Evolutionary conservation across 2,113 vertebrate species (phyloP).

Genomic region (Malurus melanocephalus): DNA sequence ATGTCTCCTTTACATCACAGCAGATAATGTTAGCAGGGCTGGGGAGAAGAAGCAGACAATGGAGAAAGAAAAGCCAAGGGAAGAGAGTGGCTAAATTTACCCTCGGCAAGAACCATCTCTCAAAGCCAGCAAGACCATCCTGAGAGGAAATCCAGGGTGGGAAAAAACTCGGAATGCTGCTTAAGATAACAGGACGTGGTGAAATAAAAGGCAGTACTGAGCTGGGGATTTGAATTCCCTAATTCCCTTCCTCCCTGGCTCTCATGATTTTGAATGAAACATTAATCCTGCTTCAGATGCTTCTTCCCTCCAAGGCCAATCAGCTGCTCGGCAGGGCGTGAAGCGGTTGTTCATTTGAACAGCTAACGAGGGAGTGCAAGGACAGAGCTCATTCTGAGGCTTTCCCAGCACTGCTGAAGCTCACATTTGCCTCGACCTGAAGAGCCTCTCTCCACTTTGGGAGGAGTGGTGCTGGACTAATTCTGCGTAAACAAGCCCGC

Average conservation of each 20-base stretch:
- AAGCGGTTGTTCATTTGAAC: constrained; percentile 44
- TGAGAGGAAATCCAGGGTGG: not conserved
- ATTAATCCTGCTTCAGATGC: constrained; percentile 62
- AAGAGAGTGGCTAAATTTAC: not conserved
- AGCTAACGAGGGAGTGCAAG: constrained; percentile 31
- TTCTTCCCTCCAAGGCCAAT: constrained; percentile 63
- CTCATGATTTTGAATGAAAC: constrained; percentile 48
- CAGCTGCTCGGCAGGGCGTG: constrained; percentile 57
- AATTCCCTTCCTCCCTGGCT: constrained; percentile 20
- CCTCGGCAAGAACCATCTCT: constrained; percentile 1
- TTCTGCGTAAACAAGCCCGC: not conserved
- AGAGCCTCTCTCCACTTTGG: not conserved
- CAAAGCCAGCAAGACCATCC: not conserved
- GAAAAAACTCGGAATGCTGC: constrained; percentile 4
- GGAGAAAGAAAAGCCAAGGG: not conserved
- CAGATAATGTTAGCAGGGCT: not conserved
- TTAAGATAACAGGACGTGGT: not conserved
- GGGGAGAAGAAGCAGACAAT: not conserved
- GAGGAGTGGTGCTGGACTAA: not conserved
- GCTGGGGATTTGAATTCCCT: constrained; percentile 17
- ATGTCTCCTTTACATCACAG: not conserved
- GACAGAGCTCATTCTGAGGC: constrained; percentile 13
- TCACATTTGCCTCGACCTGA: constrained; percentile 27
- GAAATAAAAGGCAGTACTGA: constrained; percentile 18
- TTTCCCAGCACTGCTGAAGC: constrained; percentile 9